Evolutionary conservation across 1,140 invertebrate species (phyloP), one percentile per base, ranked within the genome.

Genomic region (Saccostrea cuccullata): DNA sequence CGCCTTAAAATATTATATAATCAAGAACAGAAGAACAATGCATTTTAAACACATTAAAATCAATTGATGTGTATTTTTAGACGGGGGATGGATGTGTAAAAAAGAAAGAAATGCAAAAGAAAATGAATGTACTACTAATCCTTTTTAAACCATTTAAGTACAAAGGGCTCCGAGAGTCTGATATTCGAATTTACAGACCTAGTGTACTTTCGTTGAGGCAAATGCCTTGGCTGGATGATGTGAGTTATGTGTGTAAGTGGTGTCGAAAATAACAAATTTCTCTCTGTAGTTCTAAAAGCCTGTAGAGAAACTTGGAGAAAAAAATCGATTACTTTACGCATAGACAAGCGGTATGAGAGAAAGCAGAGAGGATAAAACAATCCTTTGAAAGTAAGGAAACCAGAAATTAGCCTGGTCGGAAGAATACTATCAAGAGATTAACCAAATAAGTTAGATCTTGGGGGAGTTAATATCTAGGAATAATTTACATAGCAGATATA

Each of bases 231-330:
- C 30, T 77, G 70, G 26, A 15, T 77, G 30, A 8, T 12, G 30
- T 77, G 70, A 77, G 70, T 77, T 77, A 77, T 30, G 26, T 77
- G 26, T 77, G 30, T 26, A 36, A 77, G 26, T 77, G 70, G 70
- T 77, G 70, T 23, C 70, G 30, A 77, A 77, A 77, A 30, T 77
- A 77, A 26, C 70, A 77, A 77, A 36, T 77, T 77, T 26, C 26
- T 13, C 26, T 6, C 26, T 3, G 26, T 15, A 77, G 23, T 17
- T 77, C 30, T 77, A 30, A 26, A 77, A 23, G 67, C 67, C 12
- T 23, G 3, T 23, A 15, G 70, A 30, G 15, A 77, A 36, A 36
- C 1, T 36, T 36, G 30, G 30, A 17, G 5, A 13, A 36, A 15
- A 2, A 77, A 30, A 77, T 77, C 70, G 70, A 77, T 77, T 77